phyloP scores from a whole-genome alignment of 2,888 invertebrate species.

The Thymelicus lineola region DNA sequence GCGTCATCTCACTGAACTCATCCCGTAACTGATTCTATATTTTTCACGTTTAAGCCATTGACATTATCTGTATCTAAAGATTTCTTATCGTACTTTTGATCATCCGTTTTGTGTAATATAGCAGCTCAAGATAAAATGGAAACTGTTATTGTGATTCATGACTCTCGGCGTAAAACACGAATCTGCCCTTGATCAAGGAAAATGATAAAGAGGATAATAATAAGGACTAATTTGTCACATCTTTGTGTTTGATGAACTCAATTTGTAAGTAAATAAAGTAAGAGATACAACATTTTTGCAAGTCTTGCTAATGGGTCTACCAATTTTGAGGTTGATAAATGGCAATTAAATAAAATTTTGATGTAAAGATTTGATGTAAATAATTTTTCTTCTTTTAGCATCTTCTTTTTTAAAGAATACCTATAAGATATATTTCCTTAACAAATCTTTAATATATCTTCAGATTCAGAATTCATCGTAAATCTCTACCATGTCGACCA shows the following conservation, averaged over 20 bases:
- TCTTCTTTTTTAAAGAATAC: too few species aligned
- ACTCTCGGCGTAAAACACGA: neutral
- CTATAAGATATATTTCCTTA: too few species aligned
- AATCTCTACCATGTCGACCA: too few species aligned
- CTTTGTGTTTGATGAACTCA: neutral
- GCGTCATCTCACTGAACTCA: neutral
- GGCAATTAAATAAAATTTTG: too few species aligned
- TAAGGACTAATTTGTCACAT: neutral
- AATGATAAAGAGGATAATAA: neutral
- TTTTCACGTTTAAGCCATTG: slow-evolving; percentile 13
- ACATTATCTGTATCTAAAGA: slow-evolving; percentile 24
- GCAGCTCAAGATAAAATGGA: neutral
- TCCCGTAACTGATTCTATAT: slow-evolving; percentile 1
- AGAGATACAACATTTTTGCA: too few species aligned
- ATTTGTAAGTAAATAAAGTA: neutral
- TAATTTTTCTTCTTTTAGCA: too few species aligned
- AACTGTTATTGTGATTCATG: neutral
- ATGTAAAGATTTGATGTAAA: too few species aligned
- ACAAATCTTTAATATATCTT: too few species aligned
- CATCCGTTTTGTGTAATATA: neutral
- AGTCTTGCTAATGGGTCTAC: too few species aligned
- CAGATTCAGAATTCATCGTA: too few species aligned
- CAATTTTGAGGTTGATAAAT: too few species aligned
- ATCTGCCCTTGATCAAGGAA: neutral
- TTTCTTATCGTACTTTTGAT: slow-evolving; percentile 14